Conservation (phyloP, 1,140 invertebrate genomes). For the Bombus ignitus region DNA sequence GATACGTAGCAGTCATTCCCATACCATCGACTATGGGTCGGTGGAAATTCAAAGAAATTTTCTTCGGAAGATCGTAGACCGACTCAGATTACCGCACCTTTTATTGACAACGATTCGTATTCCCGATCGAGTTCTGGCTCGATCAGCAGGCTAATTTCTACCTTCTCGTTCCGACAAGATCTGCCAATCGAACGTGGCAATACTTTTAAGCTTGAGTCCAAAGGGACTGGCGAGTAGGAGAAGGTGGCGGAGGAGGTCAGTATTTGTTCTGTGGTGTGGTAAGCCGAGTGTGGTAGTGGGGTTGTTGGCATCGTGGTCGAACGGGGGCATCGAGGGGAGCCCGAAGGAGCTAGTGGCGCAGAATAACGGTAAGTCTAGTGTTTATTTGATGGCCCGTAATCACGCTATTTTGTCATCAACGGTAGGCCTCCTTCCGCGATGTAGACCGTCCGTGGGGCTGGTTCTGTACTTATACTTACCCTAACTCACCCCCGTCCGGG, state of each 20-base stretch:
- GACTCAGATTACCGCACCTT: background rate
- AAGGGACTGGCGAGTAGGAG: background rate
- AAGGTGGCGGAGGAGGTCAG: conserved; percentile 63
- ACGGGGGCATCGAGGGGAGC: conserved; percentile 21
- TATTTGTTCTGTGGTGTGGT: conserved; percentile 55
- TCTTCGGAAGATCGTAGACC: background rate
- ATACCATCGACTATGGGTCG: no score
- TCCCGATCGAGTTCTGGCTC: background rate
- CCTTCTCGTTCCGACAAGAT: conserved; percentile 32
- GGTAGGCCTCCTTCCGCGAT: conserved; percentile 69
- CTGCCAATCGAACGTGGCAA: conserved; percentile 35
- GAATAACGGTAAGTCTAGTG: conserved; percentile 80
- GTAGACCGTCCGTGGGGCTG: conserved; percentile 61
- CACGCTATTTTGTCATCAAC: conserved; percentile 82
- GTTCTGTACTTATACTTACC: conserved; percentile 64
- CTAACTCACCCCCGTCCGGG: conserved; percentile 60
- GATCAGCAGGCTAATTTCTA: conserved; percentile 30
- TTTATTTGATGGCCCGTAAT: conserved; percentile 82
- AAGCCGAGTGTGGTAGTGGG: conserved; percentile 41
- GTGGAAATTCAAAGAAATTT: conserved; percentile 7
- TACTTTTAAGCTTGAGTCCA: conserved; percentile 41
- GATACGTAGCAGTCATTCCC: background rate
- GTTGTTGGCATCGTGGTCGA: conserved; percentile 67
- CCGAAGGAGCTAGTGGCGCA: conserved; percentile 71
- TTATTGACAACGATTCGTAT: conserved; percentile 45